Percentiles rank a stretch among this genome's conserved stretches.
Evolutionary conservation across 35 echinoderm and acorn worm species (phyloP).

Genomic region (Heliocidaris erythrogramma): DNA sequence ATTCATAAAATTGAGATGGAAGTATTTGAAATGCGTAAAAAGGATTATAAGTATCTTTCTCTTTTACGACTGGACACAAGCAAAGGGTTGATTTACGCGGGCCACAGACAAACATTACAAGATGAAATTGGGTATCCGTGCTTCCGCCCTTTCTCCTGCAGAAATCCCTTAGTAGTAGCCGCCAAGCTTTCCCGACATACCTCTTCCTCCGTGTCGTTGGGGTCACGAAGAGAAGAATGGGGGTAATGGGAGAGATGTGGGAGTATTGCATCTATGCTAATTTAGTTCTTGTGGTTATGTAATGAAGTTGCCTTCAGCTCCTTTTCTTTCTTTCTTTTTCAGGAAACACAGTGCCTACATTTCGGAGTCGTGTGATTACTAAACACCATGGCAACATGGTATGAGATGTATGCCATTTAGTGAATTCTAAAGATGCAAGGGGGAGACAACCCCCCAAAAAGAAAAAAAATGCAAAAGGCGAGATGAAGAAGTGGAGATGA

Average conservation of each 20-base stretch:
- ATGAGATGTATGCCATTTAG: not conserved
- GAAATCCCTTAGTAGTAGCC: slow-evolving; percentile 14
- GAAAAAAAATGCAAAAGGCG: not conserved
- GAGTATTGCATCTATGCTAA: not conserved
- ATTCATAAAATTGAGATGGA: slow-evolving; percentile 43
- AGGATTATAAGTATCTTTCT: not conserved
- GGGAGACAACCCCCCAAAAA: not conserved
- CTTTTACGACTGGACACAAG: slow-evolving; percentile 40
- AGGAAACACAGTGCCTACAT: not conserved
- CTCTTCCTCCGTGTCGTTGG: not conserved
- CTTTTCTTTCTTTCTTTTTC: not conserved
- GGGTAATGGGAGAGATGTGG: not conserved
- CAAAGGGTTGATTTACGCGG: slow-evolving; percentile 27
- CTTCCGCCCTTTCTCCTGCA: not conserved
- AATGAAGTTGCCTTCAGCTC: not conserved
- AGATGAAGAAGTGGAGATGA: not conserved
- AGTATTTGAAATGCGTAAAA: slow-evolving; percentile 25
- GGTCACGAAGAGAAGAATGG: not conserved
- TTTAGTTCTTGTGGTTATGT: not conserved
- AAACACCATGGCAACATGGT: not conserved
- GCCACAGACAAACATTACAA: not conserved
- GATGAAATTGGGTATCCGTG: slow-evolving; percentile 33
- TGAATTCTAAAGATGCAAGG: not conserved
- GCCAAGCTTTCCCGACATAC: not conserved
- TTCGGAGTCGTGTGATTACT: not conserved